Conservation (phyloP, 2,113 vertebrate species). For the Mirza zaza region DNA sequence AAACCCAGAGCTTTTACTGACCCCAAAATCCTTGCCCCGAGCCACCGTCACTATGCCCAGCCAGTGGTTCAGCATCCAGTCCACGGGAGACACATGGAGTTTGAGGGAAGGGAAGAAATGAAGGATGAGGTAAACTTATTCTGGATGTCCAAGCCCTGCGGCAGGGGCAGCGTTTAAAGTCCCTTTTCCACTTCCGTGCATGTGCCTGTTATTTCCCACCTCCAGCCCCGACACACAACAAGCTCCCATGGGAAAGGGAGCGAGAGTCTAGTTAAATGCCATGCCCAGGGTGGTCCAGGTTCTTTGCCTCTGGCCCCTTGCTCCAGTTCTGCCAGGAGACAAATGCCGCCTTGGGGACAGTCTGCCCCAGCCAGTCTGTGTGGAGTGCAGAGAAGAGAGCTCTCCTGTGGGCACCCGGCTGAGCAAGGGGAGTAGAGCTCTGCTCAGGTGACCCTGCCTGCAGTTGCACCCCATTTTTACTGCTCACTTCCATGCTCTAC, state of each 20-base stretch:
- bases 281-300: not conserved
- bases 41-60: too few species aligned
- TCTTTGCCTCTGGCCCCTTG: not conserved
- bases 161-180: too few species aligned
- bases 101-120: not conserved
- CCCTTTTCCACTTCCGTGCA: not conserved
- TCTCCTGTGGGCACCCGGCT: not conserved
- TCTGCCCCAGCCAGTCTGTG: rapidly evolving
- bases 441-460: not conserved
- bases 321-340: not conserved
- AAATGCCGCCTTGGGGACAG: not conserved
- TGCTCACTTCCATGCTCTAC: not conserved
- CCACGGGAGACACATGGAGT: rapidly evolving
- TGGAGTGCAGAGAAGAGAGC: not conserved
- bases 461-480: not conserved
- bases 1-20: not conserved
- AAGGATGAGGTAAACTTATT: not conserved
- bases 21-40: not conserved
- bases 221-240: not conserved
- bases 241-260: not conserved
- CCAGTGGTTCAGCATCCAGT: rapidly evolving
- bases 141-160: not conserved
- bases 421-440: not conserved
- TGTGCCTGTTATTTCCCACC: not conserved
- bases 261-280: not conserved